Evolutionary conservation across 2,888 invertebrate species (phyloP).

Genomic region (Calephelis perditalis): DNA sequence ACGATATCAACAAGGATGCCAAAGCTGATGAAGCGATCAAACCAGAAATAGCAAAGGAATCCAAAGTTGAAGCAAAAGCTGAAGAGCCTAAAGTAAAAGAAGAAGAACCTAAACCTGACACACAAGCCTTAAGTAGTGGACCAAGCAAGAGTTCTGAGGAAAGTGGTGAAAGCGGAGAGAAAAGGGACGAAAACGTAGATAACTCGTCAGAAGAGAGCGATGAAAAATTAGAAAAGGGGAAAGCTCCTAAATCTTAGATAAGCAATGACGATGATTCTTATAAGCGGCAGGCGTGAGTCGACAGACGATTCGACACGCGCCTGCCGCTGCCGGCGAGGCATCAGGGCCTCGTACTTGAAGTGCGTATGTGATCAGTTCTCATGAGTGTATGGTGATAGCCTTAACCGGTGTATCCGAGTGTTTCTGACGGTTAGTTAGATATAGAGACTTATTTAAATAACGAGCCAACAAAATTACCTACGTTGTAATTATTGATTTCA

Average conservation of each 20-base stretch:
- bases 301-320: slow-evolving; percentile 70
- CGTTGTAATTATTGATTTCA: slow-evolving; percentile 70
- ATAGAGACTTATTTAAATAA: slow-evolving; percentile 74
- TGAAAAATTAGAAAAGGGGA: slow-evolving; percentile 41
- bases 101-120: slow-evolving; percentile 29
- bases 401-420: slow-evolving; percentile 38
- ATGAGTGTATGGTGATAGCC: slow-evolving; percentile 42
- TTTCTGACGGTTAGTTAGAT: slow-evolving; percentile 58
- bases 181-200: slow-evolving; percentile 35
- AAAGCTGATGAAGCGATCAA: slow-evolving; percentile 27
- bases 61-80: slow-evolving; percentile 26
- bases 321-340: slow-evolving; percentile 49
- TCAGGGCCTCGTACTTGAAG: slow-evolving; percentile 31
- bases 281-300: slow-evolving; percentile 71
- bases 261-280: slow-evolving; percentile 39
- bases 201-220: slow-evolving; percentile 47
- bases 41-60: slow-evolving; percentile 23
- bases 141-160: slow-evolving; percentile 45
- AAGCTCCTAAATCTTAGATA: slow-evolving; percentile 50
- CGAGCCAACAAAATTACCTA: slow-evolving; percentile 62
- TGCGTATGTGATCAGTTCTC: slow-evolving; percentile 39
- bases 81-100: slow-evolving; percentile 32
- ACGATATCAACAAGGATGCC: slow-evolving; percentile 23
- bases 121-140: slow-evolving; percentile 16
- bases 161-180: slow-evolving; percentile 43